Evolutionary conservation across 2,888 invertebrate genomes (phyloP).

Genomic region (Ferrisia virgata): DNA sequence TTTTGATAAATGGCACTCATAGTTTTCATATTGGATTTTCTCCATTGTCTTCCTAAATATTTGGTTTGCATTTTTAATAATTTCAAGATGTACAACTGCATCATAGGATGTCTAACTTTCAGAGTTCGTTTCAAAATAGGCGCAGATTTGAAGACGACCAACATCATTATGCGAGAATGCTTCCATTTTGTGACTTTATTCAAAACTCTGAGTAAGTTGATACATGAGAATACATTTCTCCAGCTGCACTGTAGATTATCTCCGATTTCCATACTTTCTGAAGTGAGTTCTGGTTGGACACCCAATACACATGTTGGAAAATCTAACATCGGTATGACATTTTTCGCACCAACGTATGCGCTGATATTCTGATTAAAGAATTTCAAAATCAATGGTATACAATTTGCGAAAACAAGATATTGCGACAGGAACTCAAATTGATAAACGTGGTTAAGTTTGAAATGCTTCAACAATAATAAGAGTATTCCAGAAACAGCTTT

Average conservation of each 20-base stretch:
- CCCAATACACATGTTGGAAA: constrained; percentile 95
- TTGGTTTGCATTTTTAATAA: constrained; percentile 99
- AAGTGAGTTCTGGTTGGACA: constrained; percentile 88
- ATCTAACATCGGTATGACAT: constrained; percentile 86
- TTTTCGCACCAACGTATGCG: constrained; percentile 90
- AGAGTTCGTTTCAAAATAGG: constrained; percentile 95
- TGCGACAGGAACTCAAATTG: constrained; percentile 99
- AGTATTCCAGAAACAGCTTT: constrained; percentile 91
- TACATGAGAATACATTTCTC: constrained; percentile 97
- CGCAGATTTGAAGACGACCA: constrained; percentile 98
- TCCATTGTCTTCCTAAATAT: constrained; percentile 97
- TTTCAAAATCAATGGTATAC: constrained; percentile 95
- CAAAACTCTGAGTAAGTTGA: constrained; percentile 90
- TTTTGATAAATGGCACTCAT: constrained; percentile 99
- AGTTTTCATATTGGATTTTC: constrained; percentile 99
- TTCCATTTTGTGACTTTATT: constrained; percentile 99
- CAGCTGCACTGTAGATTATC: constrained; percentile 76
- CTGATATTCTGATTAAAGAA: constrained; percentile 98
- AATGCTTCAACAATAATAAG: constrained; percentile 89
- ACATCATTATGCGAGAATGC: constrained; percentile 98
- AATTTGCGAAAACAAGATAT: constrained; percentile 97
- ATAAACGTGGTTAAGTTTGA: constrained; percentile 94
- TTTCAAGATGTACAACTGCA: constrained; percentile 97
- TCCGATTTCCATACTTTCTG: constrained; percentile 83
- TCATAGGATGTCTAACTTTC: constrained; percentile 92